Evolutionary conservation across 2,888 invertebrate species (phyloP).

Genomic region (Agrilus cyanescens): DNA sequence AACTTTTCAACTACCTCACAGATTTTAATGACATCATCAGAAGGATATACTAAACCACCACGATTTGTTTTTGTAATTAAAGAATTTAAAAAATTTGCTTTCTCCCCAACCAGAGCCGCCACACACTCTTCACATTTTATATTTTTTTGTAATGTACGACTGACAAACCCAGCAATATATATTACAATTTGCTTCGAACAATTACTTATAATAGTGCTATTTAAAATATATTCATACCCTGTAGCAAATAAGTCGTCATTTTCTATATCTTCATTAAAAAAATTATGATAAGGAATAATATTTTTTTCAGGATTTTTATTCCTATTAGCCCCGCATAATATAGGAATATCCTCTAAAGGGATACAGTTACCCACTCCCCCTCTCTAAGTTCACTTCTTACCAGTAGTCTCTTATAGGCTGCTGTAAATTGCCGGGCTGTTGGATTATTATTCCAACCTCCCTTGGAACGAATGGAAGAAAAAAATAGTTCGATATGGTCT

Average conservation of each 20-base stretch:
- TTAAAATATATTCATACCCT: not conserved
- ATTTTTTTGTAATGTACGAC: conserved; percentile 6
- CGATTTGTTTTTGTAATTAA: not conserved
- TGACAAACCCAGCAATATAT: conserved; percentile 13
- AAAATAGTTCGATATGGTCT: conserved; percentile 18
- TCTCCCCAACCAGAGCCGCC: conserved; percentile 2
- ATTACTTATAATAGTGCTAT: not conserved
- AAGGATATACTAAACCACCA: not conserved
- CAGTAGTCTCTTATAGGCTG: conserved; percentile 15
- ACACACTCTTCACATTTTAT: conserved; percentile 9
- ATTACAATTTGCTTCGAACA: conserved; percentile 7
- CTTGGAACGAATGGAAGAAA: conserved; percentile 10
- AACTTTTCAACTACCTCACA: not conserved
- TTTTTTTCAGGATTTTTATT: not conserved
- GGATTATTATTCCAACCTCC: conserved; percentile 18
- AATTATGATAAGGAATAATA: not conserved
- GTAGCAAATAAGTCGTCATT: not conserved
- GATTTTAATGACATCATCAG: conserved; percentile 1
- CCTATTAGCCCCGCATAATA: conserved; percentile 6
- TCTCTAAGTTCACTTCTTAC: conserved; percentile 11
- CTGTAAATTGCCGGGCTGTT: conserved; percentile 13
- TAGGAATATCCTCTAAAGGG: conserved; percentile 13
- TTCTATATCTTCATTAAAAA: not conserved
- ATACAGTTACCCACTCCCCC: conserved; percentile 13
- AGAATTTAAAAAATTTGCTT: conserved; percentile 1